Evolutionary conservation across 2,113 vertebrate genomes (phyloP), one percentile per base, ranked within the genome.

Genomic region (Anguilla japonica): DNA sequence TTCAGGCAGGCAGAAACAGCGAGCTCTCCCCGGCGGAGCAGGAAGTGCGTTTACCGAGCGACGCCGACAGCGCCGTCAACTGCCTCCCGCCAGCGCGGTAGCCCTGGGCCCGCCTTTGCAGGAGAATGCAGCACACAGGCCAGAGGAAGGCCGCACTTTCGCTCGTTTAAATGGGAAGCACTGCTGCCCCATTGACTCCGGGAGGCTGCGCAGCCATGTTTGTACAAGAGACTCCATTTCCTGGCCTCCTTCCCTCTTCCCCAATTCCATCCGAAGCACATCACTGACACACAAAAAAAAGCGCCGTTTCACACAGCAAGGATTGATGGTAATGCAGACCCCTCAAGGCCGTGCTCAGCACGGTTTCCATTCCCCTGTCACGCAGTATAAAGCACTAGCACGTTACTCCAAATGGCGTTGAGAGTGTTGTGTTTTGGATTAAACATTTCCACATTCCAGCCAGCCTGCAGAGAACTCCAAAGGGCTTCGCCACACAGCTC

Each of bases 21-120:
- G 46, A 71, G 82, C 41, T 11, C 39, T 81, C 9, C 80, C 18
- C 11, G 78, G 79, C 79, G 34, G 63, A 41, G 53, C 83, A 83
- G 84, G 80, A 87, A 89, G 39, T 60, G 63, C 20, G 43, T n/a
- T 40, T 40, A 86, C 40, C 43, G 18, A 60, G 39, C 83, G 83
- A 53, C 50, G 20, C 20, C 26, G 41, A 83, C 15, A 63, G 11
- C 26, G 84, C 67, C 79, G 86, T 56, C 20, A 57, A 84, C 82
- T 34, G 13, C 50, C 79, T 85, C 75, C 41, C 67, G 57, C 39
- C 39, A 81, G 26, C 4, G 53, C 14, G n/a, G 40, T 11, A 11
- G 43, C 46, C 56, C 39, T 22, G 29, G 7, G 7, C 29, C 82
- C 22, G 13, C 26, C 46, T 56, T 26, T n/a, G 46, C 29, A 34